Base-by-base conservation (phyloP, 2,797 vertebrate genomes). In the Gymnocypris eckloni region DNA sequence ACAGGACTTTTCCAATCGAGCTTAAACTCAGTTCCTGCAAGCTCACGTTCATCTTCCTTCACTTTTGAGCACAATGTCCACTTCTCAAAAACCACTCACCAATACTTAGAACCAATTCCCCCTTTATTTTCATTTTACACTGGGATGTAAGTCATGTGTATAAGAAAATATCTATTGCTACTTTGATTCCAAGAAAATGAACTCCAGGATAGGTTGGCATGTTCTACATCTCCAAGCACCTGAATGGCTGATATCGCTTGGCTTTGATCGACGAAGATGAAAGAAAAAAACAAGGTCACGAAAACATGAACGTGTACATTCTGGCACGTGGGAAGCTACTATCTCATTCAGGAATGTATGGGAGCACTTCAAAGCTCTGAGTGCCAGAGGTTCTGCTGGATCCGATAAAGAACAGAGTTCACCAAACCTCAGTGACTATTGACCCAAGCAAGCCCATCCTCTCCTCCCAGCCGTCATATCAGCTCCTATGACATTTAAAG, bases 401-500 rank as follows among this genome's bases (percentile, higher is more conserved):
- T 73, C 75, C 13, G 59, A 71, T 72, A 81, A 78, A 84, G 81
- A 81, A 82, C 66, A 66, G 81, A 80, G 84, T 90, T 87, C 84
- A 87, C 82, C 82, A 87, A 79, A 85, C 73, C 86, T 88, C 89
- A 86, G 84, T 86, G 88, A 88, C 88, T 87, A 89, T 89, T 87
- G 88, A 89, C 86, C 85, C 87, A 78, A 67, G 69, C 6, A 50
- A 80, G 16, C 81, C 75, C 87, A 86, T 78, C 87, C 85, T 81
- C 76, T 87, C 84, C 54, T 87, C 82, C 84, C 87, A 79, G 79
- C 41, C 54, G 25, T 77, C 84, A 87, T 90, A 93, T 93, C 90
- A 89, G 90, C 81, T 91, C 91, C 90, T 90, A 87, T 93, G 93
- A 90, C 92, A 94, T 94, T 94, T 94, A 89, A 90, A 89, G 92